Percentiles rank a stretch among this genome's conserved stretches.
Conservation (phyloP, 2,113 vertebrate species). For the Brachyhypopomus gauderio region DNA sequence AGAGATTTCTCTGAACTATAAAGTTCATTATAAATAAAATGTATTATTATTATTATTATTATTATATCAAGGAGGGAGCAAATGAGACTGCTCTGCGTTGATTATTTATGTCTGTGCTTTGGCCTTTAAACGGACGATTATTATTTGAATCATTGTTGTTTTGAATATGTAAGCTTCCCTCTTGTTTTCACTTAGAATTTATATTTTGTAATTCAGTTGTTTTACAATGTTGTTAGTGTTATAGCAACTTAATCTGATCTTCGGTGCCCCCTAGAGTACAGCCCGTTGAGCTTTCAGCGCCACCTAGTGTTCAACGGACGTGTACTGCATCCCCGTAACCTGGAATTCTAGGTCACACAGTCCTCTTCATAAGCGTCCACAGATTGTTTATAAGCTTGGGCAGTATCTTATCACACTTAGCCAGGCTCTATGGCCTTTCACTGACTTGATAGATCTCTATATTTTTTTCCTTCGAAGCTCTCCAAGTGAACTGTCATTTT, state of each 20-base stretch:
- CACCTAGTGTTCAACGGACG: constrained; percentile 55
- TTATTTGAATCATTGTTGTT: constrained; percentile 9
- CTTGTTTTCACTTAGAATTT: neutral
- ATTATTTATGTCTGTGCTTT: constrained; percentile 31
- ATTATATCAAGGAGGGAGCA: constrained; percentile 2
- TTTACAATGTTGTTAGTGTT: neutral
- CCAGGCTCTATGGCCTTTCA: constrained; percentile 9
- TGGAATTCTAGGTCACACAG: neutral
- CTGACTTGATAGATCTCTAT: constrained; percentile 24
- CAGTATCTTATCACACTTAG: constrained; percentile 19
- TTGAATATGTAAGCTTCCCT: constrained; percentile 21
- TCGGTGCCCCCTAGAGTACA: neutral
- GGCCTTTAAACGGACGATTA: constrained; percentile 23
- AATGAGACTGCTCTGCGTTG: constrained; percentile 18
- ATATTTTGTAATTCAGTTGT: neutral
- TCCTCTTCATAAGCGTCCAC: constrained; percentile 8
- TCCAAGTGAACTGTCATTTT: constrained; percentile 23
- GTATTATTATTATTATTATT: no score
- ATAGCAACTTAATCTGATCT: neutral
- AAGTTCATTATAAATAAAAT: no score
- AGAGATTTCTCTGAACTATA: no score
- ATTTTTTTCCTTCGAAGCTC: constrained; percentile 12
- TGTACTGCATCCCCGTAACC: neutral
- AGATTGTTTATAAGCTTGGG: neutral
- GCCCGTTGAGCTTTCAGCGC: constrained; percentile 56